Conservation (phyloP, 2,797 vertebrate species). For the Pelochelys cantorii region DNA sequence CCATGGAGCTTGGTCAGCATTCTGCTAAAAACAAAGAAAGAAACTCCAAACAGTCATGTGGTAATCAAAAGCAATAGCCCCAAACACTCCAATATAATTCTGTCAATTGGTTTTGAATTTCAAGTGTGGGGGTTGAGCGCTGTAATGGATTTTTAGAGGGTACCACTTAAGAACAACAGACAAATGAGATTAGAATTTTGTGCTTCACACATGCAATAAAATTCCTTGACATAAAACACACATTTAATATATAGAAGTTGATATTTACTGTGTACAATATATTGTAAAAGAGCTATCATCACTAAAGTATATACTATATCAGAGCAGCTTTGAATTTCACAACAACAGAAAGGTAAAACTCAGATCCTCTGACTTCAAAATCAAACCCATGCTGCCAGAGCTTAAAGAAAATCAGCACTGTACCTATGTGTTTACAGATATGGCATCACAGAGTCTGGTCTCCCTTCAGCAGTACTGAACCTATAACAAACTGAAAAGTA, state of each 20-base stretch:
- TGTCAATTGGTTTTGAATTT: neutral
- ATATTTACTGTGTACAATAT: neutral
- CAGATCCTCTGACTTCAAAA: neutral
- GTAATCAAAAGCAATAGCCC: neutral
- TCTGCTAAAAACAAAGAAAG: constrained; percentile 41
- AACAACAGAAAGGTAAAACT: neutral
- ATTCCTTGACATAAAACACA: neutral
- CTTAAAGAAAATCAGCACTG: neutral
- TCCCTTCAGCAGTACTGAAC: neutral
- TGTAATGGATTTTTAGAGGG: neutral
- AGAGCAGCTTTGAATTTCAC: neutral
- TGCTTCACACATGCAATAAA: neutral
- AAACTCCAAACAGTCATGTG: neutral
- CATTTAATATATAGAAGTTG: neutral
- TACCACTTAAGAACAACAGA: neutral
- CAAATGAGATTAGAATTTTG: neutral
- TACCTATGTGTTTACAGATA: neutral
- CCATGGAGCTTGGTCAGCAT: constrained; percentile 55
- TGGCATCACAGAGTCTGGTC: rapidly evolving
- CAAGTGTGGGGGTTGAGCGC: rapidly evolving
- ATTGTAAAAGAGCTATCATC: neutral
- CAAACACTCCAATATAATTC: neutral
- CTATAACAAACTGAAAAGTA: neutral
- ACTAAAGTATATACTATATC: neutral
- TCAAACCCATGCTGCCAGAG: neutral